Percentiles rank a stretch among this genome's conserved stretches.
Evolutionary conservation across 1,140 invertebrate genomes (phyloP).

Genomic region (Sogatella furcifera): DNA sequence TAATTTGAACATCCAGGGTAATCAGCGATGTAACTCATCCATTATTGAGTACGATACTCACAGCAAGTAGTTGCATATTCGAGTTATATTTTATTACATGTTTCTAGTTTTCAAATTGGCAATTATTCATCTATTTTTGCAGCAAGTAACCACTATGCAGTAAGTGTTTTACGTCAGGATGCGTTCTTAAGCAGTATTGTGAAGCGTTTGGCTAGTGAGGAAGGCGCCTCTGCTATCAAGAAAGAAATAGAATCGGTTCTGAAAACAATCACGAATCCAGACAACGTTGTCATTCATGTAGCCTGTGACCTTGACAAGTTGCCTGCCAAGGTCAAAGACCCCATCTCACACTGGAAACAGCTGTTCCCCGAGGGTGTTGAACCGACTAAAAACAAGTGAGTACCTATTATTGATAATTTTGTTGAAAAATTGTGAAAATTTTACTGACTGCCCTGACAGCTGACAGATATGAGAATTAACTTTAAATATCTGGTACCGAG

Average conservation of each 20-base stretch:
- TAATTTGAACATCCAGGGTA: no score
- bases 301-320: constrained; percentile 56
- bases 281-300: constrained; percentile 55
- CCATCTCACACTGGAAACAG: constrained; percentile 42
- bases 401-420: no score
- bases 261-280: constrained; percentile 42
- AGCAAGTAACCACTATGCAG: constrained; percentile 62
- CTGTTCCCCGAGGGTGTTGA: constrained; percentile 31
- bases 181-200: constrained; percentile 59
- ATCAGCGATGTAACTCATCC: no score
- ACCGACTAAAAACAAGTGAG: constrained; percentile 31
- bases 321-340: constrained; percentile 33
- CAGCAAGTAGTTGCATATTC: no score
- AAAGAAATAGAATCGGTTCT: constrained; percentile 49
- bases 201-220: constrained; percentile 40
- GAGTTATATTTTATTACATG: no score
- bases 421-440: no score
- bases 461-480: no score
- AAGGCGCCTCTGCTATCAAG: constrained; percentile 43
- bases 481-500: no score
- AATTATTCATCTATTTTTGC: constrained; percentile 18
- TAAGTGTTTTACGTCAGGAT: constrained; percentile 60
- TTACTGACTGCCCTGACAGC: no score
- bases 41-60: no score
- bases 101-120: no score